Evolutionary conservation across 2,888 invertebrate species (phyloP), one percentile per base, ranked within the genome.

Genomic region (Pristionchus arcanus): DNA sequence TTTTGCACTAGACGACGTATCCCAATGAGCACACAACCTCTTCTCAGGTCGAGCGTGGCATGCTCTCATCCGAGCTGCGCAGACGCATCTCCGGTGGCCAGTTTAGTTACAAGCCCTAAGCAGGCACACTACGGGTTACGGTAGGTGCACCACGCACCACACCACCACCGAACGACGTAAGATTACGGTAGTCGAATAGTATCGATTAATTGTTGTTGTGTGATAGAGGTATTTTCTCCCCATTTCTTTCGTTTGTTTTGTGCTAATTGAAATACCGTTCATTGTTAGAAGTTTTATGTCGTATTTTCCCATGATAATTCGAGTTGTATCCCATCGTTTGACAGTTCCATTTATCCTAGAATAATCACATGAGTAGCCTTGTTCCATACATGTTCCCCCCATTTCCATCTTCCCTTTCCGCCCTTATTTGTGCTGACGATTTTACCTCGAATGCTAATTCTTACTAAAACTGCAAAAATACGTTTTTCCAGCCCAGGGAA

Each of bases 161-260:
- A 37, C 37, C 74, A 74, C 42, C 74, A 53, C 53, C 81, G 81
- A 81, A 81, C 81, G 87, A 68, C 53, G 37, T 59, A 42, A n/a
- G 87, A 87, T 87, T 87, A 87, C 87, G 87, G 87, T 87, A 87
- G 87, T 53, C 81, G 42, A 28, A 53, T 81, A 81, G 49, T 81
- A 81, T 81, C 81, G 81, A 81, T 81, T 81, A 25, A 34, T 77
- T 42, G 42, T 81, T 81, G 81, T 81, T 81, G n/a, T 53, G 81
- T 81, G 81, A 81, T 81, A 81, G 81, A 49, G 49, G 81, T 81
- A n/a, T 81, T n/a, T n/a, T n/a, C 15, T 16, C 34, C 25, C 37
- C 16, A 4, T 74, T 74, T 37, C 74, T 15, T 81, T 81, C 42
- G 53, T 28, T 53, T 81, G 53, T 81, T 81, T 81, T 77, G 25